These are phyloP conservation scores for Prorops nasuta DNA, from an alignment of 1,140 invertebrate species.

Conservation along the genomic window DNA sequence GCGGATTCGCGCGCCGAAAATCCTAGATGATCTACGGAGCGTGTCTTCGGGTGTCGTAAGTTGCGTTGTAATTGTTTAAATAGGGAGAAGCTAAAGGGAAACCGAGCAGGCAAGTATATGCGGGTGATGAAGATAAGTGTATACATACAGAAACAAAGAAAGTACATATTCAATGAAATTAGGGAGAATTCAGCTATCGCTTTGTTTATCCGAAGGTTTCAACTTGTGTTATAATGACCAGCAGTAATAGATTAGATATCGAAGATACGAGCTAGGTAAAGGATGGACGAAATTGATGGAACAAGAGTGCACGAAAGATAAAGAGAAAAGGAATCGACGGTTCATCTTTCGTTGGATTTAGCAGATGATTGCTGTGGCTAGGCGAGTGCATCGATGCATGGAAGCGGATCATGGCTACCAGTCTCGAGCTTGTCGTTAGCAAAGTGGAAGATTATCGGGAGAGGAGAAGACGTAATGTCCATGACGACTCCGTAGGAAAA, in stretches of 20 bases:
- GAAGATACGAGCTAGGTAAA: no score
- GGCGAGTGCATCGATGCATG: slow-evolving; percentile 42
- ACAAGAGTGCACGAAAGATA: no score
- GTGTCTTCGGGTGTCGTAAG: slow-evolving; percentile 17
- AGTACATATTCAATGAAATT: no score
- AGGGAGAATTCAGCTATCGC: no score
- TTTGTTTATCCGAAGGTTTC: no score
- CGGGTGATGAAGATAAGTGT: neutral
- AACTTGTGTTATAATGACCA: no score
- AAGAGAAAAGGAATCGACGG: no score
- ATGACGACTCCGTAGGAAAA: neutral
- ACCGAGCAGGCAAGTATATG: neutral
- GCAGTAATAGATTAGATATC: no score
- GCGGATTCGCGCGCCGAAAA: no score
- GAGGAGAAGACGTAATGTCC: slow-evolving; percentile 1
- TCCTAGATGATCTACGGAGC: slow-evolving; percentile 22
- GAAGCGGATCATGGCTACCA: slow-evolving; percentile 54
- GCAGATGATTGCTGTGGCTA: no score
- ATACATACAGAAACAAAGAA: slow-evolving; percentile 1
- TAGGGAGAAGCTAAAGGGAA: neutral
- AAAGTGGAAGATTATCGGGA: slow-evolving; percentile 40
- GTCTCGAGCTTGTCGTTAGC: slow-evolving; percentile 32
- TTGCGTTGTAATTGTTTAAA: slow-evolving; percentile 3
- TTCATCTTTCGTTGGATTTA: no score
- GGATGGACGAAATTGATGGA: no score